Evolutionary conservation across 2,113 vertebrate genomes (phyloP).

Genomic region (Crocuta crocuta): DNA sequence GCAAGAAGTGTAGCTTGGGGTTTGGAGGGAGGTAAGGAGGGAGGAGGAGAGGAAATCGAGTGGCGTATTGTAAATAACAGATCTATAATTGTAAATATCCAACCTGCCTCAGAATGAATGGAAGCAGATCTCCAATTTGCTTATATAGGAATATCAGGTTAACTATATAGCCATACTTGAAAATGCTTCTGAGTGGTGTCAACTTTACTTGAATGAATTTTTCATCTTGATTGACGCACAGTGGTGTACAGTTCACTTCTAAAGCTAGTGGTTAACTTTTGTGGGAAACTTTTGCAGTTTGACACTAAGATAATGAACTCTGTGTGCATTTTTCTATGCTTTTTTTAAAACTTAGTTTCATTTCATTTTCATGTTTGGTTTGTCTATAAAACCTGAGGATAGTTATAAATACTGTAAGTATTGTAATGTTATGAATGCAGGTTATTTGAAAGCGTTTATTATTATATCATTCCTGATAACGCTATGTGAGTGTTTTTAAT

Average conservation of each 20-base stretch:
- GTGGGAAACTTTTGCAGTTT: constrained; percentile 92
- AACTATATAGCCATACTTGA: constrained; percentile 98
- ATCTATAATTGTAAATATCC: constrained; percentile 90
- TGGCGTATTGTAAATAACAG: constrained; percentile 85
- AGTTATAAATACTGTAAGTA: constrained; percentile 99
- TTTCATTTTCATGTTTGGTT: constrained; percentile 93
- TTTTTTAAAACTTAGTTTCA: constrained; percentile 87
- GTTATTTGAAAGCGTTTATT: constrained; percentile 99
- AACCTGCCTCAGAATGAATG: constrained; percentile 91
- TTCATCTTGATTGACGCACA: constrained; percentile 92
- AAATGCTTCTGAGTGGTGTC: constrained; percentile 95
- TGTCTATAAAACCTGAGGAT: constrained; percentile 93
- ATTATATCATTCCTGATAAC: constrained; percentile 99
- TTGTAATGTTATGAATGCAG: constrained; percentile 99
- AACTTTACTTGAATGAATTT: constrained; percentile 98
- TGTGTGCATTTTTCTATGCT: constrained; percentile 91
- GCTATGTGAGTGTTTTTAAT: constrained; percentile 99
- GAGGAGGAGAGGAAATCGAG: constrained; percentile 42
- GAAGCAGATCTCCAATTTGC: constrained; percentile 84
- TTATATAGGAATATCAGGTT: constrained; percentile 92
- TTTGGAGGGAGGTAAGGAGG: constrained; percentile 18
- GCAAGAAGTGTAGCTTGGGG: constrained; percentile 68
- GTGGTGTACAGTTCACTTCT: constrained; percentile 90
- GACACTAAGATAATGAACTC: constrained; percentile 95
- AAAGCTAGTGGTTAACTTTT: constrained; percentile 93